Conservation (phyloP, 2,113 vertebrate species). For the Callithrix jacchus region DNA sequence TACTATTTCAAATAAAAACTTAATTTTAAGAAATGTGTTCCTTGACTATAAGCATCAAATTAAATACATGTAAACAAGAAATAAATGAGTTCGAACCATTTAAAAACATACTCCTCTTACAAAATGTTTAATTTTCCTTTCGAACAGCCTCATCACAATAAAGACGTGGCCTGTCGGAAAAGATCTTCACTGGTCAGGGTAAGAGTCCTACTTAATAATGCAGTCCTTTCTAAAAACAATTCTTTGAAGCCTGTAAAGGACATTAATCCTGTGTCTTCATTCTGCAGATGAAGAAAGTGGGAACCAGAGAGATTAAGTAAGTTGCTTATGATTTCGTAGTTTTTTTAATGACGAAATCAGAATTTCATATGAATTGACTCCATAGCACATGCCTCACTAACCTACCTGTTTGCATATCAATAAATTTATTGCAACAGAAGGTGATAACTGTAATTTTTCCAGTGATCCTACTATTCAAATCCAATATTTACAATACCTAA, state of each 20-base stretch:
- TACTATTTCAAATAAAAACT: conserved; percentile 5
- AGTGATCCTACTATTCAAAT: not conserved
- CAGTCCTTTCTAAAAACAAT: not conserved
- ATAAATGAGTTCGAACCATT: not conserved
- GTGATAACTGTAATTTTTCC: not conserved
- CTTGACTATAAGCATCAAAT: not conserved
- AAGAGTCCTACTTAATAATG: not conserved
- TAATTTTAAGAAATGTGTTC: not conserved
- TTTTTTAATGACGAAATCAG: not conserved
- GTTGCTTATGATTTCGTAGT: not conserved
- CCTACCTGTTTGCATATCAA: not conserved
- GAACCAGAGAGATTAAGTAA: not conserved
- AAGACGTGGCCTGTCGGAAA: not conserved
- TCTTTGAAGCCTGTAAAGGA: not conserved
- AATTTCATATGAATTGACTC: not conserved
- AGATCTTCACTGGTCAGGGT: not conserved
- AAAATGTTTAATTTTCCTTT: not conserved
- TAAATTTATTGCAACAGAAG: not conserved
- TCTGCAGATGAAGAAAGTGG: not conserved
- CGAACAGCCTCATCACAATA: not conserved
- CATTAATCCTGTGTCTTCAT: not conserved
- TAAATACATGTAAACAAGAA: not conserved
- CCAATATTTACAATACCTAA: not conserved
- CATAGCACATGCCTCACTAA: not conserved
- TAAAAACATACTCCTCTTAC: not conserved